Evolutionary conservation across 1,140 invertebrate species (phyloP).

Genomic region (Phymorhynchus buccinoides): DNA sequence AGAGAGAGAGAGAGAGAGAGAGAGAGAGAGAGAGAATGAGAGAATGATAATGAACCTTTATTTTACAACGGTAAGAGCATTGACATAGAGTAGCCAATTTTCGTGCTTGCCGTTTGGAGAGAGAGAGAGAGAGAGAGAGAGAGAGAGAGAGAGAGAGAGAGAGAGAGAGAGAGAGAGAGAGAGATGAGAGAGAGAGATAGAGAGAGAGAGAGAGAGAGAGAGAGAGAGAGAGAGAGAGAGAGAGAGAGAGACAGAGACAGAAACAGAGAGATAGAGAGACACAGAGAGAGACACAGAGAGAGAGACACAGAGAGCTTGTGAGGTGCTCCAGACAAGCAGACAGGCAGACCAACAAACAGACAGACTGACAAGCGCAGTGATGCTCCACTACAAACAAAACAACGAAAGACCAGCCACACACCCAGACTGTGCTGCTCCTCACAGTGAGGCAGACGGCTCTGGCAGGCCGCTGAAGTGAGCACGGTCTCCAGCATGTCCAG

Average conservation of each 20-base stretch:
- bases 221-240: slow-evolving; percentile 15
- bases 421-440: slow-evolving; percentile 9
- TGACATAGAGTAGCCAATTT: too few relatives aligned
- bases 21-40: not conserved
- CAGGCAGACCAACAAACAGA: not conserved
- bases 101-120: too few relatives aligned
- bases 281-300: slow-evolving; percentile 2
- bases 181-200: not conserved
- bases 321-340: not conserved
- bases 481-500: slow-evolving; percentile 24
- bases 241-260: slow-evolving; percentile 14
- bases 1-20: not conserved
- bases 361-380: too few relatives aligned
- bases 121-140: too few relatives aligned
- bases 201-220: slow-evolving; percentile 17
- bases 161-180: not conserved
- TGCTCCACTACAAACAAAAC: too few relatives aligned
- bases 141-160: too few relatives aligned
- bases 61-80: too few relatives aligned
- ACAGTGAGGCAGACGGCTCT: not conserved
- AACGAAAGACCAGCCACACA: not conserved
- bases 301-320: not conserved
- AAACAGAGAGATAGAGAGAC: too few relatives aligned
- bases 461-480: slow-evolving; percentile 1
- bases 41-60: too few relatives aligned